Evolutionary conservation across 2,113 vertebrate genomes (phyloP), one percentile per base, ranked within the genome.

Genomic region (Myiagra hebetior): DNA sequence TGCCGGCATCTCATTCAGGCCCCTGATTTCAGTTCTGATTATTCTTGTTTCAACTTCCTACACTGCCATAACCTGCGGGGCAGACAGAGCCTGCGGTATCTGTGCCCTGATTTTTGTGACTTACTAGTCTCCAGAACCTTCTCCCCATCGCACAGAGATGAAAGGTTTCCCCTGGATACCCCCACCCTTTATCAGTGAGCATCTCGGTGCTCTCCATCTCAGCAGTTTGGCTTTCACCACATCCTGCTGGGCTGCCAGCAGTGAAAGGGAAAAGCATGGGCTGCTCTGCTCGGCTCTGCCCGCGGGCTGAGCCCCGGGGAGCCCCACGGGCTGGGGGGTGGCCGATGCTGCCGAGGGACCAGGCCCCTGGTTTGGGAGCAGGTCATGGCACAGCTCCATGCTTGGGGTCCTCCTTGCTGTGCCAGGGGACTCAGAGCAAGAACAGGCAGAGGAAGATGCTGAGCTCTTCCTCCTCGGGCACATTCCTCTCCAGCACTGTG

Each of bases 131-230:
- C 85, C 76, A 72, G 83, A 27, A 75, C 47, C 86, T 91, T 86
- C 60, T 86, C 93, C n/a, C 69, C 87, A 11, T 22, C 0, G 1
- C 35, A 2, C 6, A 1, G 79, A 96, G 88, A 97, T 96, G 85
- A 97, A 96, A 97, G 96, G 90, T 91, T 85, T 96, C 93, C 96
- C 73, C 39, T 91, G 89, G 92, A 87, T 83, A 87, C 87, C 75
- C 89, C 59, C 41, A 56, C 85, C 50, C 8, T n/a, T 59, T 97
- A 91, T 90, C 87, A 0, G 37, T 0, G 8, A 39, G 13, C 20
- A 68, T 94, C 95, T 95, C 7, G 0, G 13, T 4, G 26, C 74
- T 79, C 86, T 91, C 87, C 82, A 76, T 63, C 46, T 79, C 42
- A 35, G 73, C 62, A 53, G 33, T n/a, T 88, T 74, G 93, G 85